Conservation (phyloP, 2,888 invertebrate species). For the Acleris laterana region DNA sequence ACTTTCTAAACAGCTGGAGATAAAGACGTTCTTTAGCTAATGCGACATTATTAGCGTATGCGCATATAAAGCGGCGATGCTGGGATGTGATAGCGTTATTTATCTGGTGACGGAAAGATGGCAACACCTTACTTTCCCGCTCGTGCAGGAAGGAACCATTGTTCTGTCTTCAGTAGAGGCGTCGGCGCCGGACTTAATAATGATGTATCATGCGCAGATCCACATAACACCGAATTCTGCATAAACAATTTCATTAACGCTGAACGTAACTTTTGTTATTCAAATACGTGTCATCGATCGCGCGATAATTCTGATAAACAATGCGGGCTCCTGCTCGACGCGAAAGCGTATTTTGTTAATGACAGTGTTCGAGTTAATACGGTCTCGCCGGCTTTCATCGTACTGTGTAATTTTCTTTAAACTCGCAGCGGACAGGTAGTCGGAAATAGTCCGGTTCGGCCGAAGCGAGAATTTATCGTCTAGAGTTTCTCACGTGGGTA, state of each 20-base stretch:
- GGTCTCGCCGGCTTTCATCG: constrained; percentile 54
- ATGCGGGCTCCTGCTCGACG: constrained; percentile 43
- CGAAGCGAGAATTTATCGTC: constrained; percentile 61
- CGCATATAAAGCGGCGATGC: constrained; percentile 57
- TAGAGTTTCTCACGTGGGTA: constrained; percentile 60
- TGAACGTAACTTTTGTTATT: constrained; percentile 51
- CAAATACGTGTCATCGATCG: constrained; percentile 43
- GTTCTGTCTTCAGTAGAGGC: constrained; percentile 57
- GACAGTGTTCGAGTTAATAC: constrained; percentile 54
- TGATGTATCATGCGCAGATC: constrained; percentile 48
- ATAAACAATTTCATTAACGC: constrained; percentile 61
- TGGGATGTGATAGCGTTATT: constrained; percentile 58
- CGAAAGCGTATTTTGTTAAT: constrained; percentile 60
- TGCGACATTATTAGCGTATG: constrained; percentile 56
- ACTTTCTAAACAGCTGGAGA: constrained; percentile 51
- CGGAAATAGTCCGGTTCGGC: constrained; percentile 64
- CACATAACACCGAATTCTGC: constrained; percentile 55
- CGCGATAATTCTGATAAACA: constrained; percentile 50
- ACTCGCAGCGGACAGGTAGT: constrained; percentile 46
- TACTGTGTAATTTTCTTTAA: constrained; percentile 60
- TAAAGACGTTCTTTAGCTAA: constrained; percentile 51
- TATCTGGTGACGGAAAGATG: constrained; percentile 58
- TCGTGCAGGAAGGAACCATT: constrained; percentile 58
- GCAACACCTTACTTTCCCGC: constrained; percentile 53
- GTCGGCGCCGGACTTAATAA: constrained; percentile 51